phyloP scores from a whole-genome alignment of 1,140 invertebrate species.

The Notospermus geniculatus region DNA sequence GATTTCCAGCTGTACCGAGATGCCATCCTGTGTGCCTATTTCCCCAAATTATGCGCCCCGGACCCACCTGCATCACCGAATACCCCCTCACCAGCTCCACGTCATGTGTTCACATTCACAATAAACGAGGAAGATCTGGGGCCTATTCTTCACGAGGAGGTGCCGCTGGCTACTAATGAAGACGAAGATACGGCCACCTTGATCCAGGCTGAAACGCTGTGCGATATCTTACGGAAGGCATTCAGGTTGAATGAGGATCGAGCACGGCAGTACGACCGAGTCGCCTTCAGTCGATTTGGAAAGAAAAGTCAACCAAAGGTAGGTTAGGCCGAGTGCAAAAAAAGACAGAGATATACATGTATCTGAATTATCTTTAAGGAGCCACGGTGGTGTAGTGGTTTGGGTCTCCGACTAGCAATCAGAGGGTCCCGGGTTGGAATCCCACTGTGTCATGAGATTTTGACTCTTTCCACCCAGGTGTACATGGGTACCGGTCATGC shows the following conservation, averaged over 20 bases:
- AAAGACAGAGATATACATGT: no score
- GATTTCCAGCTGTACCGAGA: conserved; percentile 33
- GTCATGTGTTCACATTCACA: conserved; percentile 22
- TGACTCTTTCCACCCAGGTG: neutral
- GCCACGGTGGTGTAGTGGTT: no score
- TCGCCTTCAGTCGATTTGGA: conserved; percentile 24
- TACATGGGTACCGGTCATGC: no score
- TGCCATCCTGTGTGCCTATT: conserved; percentile 38
- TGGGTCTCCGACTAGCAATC: no score
- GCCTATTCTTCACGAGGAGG: no score
- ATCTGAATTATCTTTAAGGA: no score
- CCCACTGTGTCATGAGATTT: no score
- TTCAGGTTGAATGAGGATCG: conserved; percentile 26
- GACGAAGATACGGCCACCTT: conserved; percentile 33
- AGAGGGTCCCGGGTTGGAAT: no score
- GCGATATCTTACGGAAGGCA: conserved; percentile 29
- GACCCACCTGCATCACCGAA: conserved; percentile 32
- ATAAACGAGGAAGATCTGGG: conserved; percentile 30
- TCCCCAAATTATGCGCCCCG: conserved; percentile 36
- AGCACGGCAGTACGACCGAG: conserved; percentile 32
- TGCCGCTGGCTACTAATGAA: conserved; percentile 14
- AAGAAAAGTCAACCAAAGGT: conserved; percentile 35
- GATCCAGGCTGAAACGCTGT: conserved; percentile 37
- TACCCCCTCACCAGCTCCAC: conserved; percentile 23
- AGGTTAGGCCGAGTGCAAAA: neutral